A percentile compares a stretch with the other conserved stretches of the same genome.
These are phyloP conservation scores for Synanthedon andrenaeformis DNA, from an alignment of 2,888 invertebrate species.

Conservation along the genomic window DNA sequence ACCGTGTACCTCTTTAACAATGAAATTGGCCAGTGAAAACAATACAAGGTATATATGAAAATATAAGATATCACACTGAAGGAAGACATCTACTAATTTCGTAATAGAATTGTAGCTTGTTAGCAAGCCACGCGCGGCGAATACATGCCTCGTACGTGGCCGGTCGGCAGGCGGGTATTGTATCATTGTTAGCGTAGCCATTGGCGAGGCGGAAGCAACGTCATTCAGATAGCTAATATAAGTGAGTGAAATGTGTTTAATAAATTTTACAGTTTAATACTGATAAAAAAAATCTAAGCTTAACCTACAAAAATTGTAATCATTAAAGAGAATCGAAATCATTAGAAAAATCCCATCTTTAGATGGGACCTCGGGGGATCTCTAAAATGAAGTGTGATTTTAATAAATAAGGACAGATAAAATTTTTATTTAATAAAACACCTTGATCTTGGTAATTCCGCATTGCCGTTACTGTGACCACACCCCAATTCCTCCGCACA, in stretches of 20 bases:
- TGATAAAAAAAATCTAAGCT: too few relatives aligned
- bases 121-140: conserved; percentile 49
- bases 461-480: conserved; percentile 19
- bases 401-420: too few relatives aligned
- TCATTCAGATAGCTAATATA: neutral
- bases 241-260: too few relatives aligned
- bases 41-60: neutral
- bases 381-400: too few relatives aligned
- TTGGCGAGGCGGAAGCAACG: neutral
- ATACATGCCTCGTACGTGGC: conserved; percentile 50
- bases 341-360: too few relatives aligned
- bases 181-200: conserved; percentile 21
- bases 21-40: neutral
- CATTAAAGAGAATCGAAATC: too few relatives aligned
- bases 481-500: conserved; percentile 16
- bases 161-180: conserved; percentile 9
- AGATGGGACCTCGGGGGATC: too few relatives aligned
- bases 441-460: neutral
- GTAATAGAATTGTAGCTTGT: conserved; percentile 62
- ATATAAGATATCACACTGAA: neutral
- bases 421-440: too few relatives aligned
- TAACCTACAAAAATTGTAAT: too few relatives aligned
- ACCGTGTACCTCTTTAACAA: neutral
- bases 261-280: too few relatives aligned
- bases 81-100: conserved; percentile 49